A percentile compares a stretch with the other conserved stretches of the same genome.
Evolutionary conservation across 2,113 vertebrate species (phyloP).

Genomic region (Glaucomys volans): DNA sequence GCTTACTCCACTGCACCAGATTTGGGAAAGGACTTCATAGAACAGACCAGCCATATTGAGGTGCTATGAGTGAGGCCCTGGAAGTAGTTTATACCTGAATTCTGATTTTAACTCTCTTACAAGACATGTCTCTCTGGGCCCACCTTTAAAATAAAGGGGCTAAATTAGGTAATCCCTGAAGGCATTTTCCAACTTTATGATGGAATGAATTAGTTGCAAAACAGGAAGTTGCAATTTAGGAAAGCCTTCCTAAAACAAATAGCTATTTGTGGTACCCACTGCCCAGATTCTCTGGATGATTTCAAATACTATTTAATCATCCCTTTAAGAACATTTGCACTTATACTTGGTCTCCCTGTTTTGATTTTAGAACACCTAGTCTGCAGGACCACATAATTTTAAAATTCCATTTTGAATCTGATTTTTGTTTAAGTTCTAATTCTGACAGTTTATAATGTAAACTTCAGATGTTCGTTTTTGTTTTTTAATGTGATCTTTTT

Average conservation of each 20-base stretch:
- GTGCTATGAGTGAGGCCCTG: neutral
- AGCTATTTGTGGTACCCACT: neutral
- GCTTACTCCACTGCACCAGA: too few species aligned
- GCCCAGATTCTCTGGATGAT: constrained; percentile 39
- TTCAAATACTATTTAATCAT: constrained; percentile 46
- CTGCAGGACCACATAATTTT: neutral
- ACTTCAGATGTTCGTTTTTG: constrained; percentile 8
- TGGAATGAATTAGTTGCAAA: constrained; percentile 54
- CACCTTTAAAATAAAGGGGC: constrained; percentile 2
- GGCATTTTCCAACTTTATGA: constrained; percentile 62
- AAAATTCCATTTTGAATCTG: constrained; percentile 32
- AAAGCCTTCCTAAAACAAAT: neutral
- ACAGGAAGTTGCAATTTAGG: constrained; percentile 53
- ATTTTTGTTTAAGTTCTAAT: constrained; percentile 31
- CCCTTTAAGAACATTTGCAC: neutral
- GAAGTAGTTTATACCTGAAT: constrained; percentile 1
- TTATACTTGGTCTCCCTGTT: neutral
- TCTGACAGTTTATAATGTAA: constrained; percentile 35
- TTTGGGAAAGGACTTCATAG: neutral
- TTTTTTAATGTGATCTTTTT: constrained; percentile 1
- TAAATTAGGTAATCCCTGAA: constrained; percentile 46
- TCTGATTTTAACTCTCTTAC: constrained; percentile 18
- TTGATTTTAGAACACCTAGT: constrained; percentile 60
- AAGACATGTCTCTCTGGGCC: neutral
- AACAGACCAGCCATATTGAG: neutral